These are phyloP conservation scores for Catocala fraxini DNA, from an alignment of 2,888 invertebrate species.

Conservation along the genomic window DNA sequence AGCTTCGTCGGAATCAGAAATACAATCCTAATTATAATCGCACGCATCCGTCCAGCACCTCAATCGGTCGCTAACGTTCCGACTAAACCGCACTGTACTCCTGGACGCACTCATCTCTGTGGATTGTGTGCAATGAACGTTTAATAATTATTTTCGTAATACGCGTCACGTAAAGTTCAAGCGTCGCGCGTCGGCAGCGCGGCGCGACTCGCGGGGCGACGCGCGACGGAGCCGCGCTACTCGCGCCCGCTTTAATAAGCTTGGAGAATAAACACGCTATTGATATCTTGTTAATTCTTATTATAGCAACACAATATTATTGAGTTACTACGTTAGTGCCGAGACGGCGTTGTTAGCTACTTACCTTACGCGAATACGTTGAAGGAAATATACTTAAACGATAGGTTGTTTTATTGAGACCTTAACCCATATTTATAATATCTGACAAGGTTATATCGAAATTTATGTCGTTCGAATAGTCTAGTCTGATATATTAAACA, in stretches of 20 bases:
- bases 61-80: conserved; percentile 78
- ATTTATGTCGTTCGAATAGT: conserved; percentile 19
- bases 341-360: conserved; percentile 23
- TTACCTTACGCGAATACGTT: conserved; percentile 17
- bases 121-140: conserved; percentile 59
- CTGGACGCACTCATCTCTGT: conserved; percentile 57
- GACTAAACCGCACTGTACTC: conserved; percentile 55
- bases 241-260: conserved; percentile 39
- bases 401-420: conserved; percentile 19
- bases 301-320: conserved; percentile 38
- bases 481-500: not conserved
- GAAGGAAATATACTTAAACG: conserved; percentile 13
- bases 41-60: conserved; percentile 86
- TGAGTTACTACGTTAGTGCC: conserved; percentile 32
- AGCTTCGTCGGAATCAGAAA: conserved; percentile 87
- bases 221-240: conserved; percentile 19
- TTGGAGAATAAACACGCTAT: conserved; percentile 39
- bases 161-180: conserved; percentile 55
- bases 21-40: conserved; percentile 88
- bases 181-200: conserved; percentile 23
- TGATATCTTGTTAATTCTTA: conserved; percentile 49
- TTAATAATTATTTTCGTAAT: conserved; percentile 61
- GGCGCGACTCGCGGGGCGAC: conserved; percentile 13
- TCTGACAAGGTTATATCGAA: conserved; percentile 33
- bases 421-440: conserved; percentile 35